Evolutionary conservation across 2,797 vertebrate genomes (phyloP), one percentile per base, ranked within the genome.

Genomic region (Sphenodon punctatus): DNA sequence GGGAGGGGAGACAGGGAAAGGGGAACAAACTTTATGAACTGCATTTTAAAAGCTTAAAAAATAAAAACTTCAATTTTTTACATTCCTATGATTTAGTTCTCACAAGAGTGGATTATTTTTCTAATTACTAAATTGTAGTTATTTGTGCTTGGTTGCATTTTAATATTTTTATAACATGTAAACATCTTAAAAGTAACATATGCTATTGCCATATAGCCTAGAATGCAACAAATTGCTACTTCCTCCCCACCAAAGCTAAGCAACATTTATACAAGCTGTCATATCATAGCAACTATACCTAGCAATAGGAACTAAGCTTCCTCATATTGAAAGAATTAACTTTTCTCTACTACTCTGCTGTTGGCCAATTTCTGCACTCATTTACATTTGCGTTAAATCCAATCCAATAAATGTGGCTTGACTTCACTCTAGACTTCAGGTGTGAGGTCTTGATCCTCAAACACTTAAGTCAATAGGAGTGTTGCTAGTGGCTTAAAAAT

Each of bases 101-200:
- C 45, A 69, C 23, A 75, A 76, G 49, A 82, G 66, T 76, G 32
- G 49, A 30, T 71, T 61, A 64, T 84, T 84, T 78, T 71, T 76
- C 63, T 34, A 85, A 88, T 86, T 78, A 71, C 56, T 90, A 78
- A 34, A 64, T 30, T 75, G 41, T 42, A 78, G 69, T 85, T 74
- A 80, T 1, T 0, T 15, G 70, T 53, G 69, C 74, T 88, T 73
- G 63, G 49, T 68, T 85, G 30, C 15, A 78, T 72, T 41, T n/a
- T 64, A 7, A 19, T 86, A 78, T 73, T 91, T 93, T 88, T 84
- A 65, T 51, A 81, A 88, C 16, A 75, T 1, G 20, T 69, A 77
- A 73, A 36, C 84, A 74, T 86, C 53, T 80, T 63, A 87, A 88
- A 91, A 89, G 75, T 74, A 90, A 86, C 10, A 55, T 10, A 72